A percentile compares a stretch with the other conserved stretches of the same genome.
phyloP scores from a whole-genome alignment of 2,113 vertebrate species.

The Macrotus californicus region DNA sequence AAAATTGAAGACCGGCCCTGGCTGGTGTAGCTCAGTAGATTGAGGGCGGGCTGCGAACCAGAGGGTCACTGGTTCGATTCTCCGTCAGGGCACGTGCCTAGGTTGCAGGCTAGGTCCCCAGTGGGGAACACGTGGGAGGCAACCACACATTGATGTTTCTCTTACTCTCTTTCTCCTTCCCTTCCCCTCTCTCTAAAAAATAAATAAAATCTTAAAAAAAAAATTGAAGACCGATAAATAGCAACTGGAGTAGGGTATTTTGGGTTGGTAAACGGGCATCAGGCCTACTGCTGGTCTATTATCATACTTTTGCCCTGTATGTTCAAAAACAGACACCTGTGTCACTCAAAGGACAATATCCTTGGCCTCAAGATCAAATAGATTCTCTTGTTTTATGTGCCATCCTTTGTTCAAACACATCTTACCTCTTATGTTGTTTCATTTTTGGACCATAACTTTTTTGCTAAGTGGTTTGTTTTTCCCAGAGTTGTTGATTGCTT shows the following conservation, averaged over 20 bases:
- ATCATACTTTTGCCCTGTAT: background rate
- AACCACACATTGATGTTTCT: too few species aligned
- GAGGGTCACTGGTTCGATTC: too few species aligned
- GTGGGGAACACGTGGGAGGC: too few species aligned
- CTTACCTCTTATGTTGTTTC: background rate
- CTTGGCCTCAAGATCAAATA: background rate
- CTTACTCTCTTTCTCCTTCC: too few species aligned
- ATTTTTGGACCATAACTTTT: background rate
- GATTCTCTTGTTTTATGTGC: background rate
- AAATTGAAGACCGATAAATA: background rate
- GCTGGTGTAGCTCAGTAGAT: too few species aligned
- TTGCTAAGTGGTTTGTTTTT: slow-evolving; percentile 1
- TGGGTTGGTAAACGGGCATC: background rate
- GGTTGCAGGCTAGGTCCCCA: too few species aligned
- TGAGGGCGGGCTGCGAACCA: too few species aligned
- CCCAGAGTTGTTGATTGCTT: background rate
- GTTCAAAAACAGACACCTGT: background rate
- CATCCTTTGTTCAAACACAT: background rate
- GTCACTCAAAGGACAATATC: background rate
- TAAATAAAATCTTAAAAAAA: too few species aligned
- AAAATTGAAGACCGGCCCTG: background rate
- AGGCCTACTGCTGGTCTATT: background rate
- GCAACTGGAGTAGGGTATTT: background rate
- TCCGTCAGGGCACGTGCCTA: too few species aligned
- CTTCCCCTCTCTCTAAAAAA: too few species aligned